phyloP scores from a whole-genome alignment of 2,888 invertebrate genomes.

The Gari tellinella region DNA sequence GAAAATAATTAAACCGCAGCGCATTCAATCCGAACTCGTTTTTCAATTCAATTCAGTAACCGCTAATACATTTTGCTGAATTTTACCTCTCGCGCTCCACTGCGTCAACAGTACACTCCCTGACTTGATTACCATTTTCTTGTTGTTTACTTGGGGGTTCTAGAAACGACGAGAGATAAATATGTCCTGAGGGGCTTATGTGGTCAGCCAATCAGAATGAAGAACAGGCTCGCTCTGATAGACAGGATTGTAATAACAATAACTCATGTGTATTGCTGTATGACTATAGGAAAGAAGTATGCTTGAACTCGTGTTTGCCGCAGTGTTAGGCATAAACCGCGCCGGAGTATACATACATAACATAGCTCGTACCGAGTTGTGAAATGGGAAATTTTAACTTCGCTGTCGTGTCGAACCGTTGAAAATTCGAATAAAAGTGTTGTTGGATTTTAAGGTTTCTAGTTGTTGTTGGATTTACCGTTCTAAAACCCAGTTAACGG shows the following conservation, averaged over 20 bases:
- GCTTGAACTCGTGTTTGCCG: slow-evolving; percentile 47
- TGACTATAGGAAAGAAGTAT: slow-evolving; percentile 41
- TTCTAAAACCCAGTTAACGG: too few relatives aligned
- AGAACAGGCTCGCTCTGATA: slow-evolving; percentile 58
- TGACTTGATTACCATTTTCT: slow-evolving; percentile 42
- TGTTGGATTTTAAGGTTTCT: too few relatives aligned
- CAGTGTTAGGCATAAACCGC: slow-evolving; percentile 32
- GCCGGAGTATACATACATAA: slow-evolving; percentile 35
- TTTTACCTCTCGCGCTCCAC: slow-evolving; percentile 39
- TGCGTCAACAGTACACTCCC: slow-evolving; percentile 50
- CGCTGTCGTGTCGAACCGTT: too few relatives aligned
- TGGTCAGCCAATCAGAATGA: slow-evolving; percentile 54
- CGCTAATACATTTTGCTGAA: slow-evolving; percentile 34
- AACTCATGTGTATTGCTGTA: slow-evolving; percentile 64
- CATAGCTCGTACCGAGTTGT: too few relatives aligned
- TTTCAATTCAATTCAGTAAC: slow-evolving; percentile 45
- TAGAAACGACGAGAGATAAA: slow-evolving; percentile 65
- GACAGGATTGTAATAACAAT: slow-evolving; percentile 68
- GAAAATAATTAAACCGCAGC: slow-evolving; percentile 48
- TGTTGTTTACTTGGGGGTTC: slow-evolving; percentile 68
- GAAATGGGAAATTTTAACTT: too few relatives aligned
- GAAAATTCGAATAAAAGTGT: too few relatives aligned
- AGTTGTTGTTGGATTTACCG: too few relatives aligned
- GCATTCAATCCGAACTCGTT: slow-evolving; percentile 27
- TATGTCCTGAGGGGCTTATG: slow-evolving; percentile 66